Percentiles rank a stretch among this genome's conserved stretches.
These are phyloP conservation scores for Cephalotes varians DNA, from an alignment of 2,888 invertebrate genomes.

Conservation along the genomic window DNA sequence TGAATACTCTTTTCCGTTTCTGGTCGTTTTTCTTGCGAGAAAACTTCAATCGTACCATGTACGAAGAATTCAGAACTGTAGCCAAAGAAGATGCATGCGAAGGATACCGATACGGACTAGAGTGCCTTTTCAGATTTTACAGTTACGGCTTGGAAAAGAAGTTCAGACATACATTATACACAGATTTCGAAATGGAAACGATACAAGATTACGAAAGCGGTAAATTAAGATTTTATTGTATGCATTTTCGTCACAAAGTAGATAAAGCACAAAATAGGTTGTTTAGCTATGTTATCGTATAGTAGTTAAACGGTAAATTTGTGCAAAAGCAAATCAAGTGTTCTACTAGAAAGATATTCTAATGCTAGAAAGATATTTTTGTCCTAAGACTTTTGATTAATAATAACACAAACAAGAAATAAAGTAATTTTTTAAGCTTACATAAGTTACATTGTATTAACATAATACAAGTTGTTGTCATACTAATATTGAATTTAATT, in stretches of 20 bases:
- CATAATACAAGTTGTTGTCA: no score
- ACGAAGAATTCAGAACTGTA: constrained; percentile 96
- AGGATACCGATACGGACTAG: constrained; percentile 95
- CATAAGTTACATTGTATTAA: not conserved
- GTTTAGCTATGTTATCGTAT: constrained; percentile 44
- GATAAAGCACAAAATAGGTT: constrained; percentile 62
- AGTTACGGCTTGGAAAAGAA: constrained; percentile 99
- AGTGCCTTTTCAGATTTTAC: constrained; percentile 97
- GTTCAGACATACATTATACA: constrained; percentile 97
- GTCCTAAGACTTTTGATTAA: constrained; percentile 68
- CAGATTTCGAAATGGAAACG: constrained; percentile 98
- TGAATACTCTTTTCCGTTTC: constrained; percentile 99
- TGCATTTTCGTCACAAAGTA: not conserved
- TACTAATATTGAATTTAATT: constrained; percentile 31
- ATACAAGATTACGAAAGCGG: constrained; percentile 95
- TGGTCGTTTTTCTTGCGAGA: constrained; percentile 99
- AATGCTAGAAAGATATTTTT: constrained; percentile 54
- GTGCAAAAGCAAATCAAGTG: constrained; percentile 71
- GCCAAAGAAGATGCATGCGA: constrained; percentile 97
- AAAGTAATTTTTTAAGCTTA: not conserved
- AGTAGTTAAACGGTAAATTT: constrained; percentile 54
- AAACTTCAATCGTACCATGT: constrained; percentile 99
- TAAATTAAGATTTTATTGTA: constrained; percentile 82
- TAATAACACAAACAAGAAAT: constrained; percentile 52
- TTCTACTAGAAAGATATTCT: constrained; percentile 67